Evolutionary conservation across 64 coral and sea anemone species (phyloP).

Genomic region (Dendronephthya gigantea): DNA sequence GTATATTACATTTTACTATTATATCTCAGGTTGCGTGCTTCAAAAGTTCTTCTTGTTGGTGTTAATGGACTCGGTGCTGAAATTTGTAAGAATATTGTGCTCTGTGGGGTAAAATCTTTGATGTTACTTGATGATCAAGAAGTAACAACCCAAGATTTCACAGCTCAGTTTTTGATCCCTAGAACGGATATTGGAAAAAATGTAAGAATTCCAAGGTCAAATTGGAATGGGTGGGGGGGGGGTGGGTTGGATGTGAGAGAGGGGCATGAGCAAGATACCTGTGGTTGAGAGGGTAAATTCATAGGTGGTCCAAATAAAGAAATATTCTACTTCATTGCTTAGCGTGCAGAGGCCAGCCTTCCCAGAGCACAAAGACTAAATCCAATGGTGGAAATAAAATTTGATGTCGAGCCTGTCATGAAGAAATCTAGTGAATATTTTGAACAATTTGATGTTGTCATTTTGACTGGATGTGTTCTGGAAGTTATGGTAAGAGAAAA

Average conservation of each 20-base stretch:
- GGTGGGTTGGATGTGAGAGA: too few species aligned
- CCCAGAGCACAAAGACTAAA: conserved; percentile 67
- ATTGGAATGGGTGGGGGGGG: too few species aligned
- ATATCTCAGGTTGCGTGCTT: conserved; percentile 57
- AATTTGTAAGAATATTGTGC: conserved; percentile 91
- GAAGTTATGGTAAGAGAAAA: conserved; percentile 58
- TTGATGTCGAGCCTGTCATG: conserved; percentile 47
- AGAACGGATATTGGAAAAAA: conserved; percentile 74
- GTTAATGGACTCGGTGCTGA: conserved; percentile 84
- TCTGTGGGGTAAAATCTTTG: conserved; percentile 81
- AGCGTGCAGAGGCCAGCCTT: conserved; percentile 79
- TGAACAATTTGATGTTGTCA: conserved; percentile 80
- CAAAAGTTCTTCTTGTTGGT: conserved; percentile 68
- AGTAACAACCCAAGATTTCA: conserved; percentile 75
- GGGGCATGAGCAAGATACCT: too few species aligned
- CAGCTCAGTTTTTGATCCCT: conserved; percentile 70
- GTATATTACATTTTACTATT: too few species aligned
- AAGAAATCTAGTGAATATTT: conserved; percentile 60
- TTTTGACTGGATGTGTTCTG: conserved; percentile 60
- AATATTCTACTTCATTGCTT: background rate
- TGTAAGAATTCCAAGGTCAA: too few species aligned
- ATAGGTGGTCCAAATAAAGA: background rate
- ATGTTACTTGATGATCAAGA: conserved; percentile 51
- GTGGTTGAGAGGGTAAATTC: too few species aligned
- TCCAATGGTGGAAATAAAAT: conserved; percentile 77